A percentile compares a stretch with the other conserved stretches of the same genome.
Evolutionary conservation across 2,888 invertebrate species (phyloP).

Genomic region (Ectemnius continuus): DNA sequence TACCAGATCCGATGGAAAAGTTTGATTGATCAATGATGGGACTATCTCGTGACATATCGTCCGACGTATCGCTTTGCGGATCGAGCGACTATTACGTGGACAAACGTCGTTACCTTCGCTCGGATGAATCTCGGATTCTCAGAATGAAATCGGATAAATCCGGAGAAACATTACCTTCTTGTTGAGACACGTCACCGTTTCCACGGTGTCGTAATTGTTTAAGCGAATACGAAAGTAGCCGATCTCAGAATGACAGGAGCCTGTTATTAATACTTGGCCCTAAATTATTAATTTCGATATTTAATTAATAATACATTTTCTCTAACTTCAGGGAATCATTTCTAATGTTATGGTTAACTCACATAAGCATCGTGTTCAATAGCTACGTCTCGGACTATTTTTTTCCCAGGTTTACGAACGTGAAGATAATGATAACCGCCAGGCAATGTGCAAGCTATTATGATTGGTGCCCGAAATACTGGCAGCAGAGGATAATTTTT

Average conservation of each 20-base stretch:
- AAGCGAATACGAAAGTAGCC: constrained; percentile 83
- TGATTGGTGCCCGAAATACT: constrained; percentile 73
- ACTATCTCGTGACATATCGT: constrained; percentile 1
- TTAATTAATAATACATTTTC: constrained; percentile 79
- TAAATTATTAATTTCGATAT: constrained; percentile 72
- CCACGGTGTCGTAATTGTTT: constrained; percentile 80
- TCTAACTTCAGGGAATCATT: constrained; percentile 80
- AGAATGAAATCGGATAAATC: background rate
- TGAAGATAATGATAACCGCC: constrained; percentile 82
- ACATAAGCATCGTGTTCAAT: constrained; percentile 66
- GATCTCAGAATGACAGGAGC: constrained; percentile 77
- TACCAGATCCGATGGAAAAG: background rate
- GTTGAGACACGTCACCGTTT: constrained; percentile 82
- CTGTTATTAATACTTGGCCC: constrained; percentile 82
- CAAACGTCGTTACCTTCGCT: too few species aligned
- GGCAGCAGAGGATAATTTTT: constrained; percentile 47
- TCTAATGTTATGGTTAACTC: constrained; percentile 26
- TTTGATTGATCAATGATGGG: constrained; percentile 2
- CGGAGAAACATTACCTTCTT: constrained; percentile 75
- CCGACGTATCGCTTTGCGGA: background rate
- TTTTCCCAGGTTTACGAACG: constrained; percentile 81
- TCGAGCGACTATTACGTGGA: background rate
- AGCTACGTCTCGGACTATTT: constrained; percentile 80
- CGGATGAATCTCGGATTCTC: background rate
- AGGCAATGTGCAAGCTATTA: constrained; percentile 80